Base-by-base conservation (phyloP, 2,113 vertebrate species). In the Glareola pratincola region DNA sequence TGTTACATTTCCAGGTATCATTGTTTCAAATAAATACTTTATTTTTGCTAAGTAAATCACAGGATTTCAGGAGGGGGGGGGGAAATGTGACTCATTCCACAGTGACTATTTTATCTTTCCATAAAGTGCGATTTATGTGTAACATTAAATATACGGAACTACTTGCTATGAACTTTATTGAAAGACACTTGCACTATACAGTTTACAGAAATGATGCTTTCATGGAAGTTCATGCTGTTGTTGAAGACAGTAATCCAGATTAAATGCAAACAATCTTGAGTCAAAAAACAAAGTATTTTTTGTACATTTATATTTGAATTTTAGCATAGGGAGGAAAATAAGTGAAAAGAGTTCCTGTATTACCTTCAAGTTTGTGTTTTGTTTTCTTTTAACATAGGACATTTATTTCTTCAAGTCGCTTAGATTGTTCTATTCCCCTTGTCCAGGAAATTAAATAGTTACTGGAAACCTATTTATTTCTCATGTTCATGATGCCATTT, bases 51-150 rank as follows among this genome's bases (percentile, higher is more conserved):
- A 92, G 32, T 71, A 45, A 74, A 57, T 92, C 12, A 10, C 8
- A 39, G 32, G 29, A 64, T 90, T 90, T 89, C 4, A 1, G 19
- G 17, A 11, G 9, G 39, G 1, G 9, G 39, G 1, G 0, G 1
- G 39, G 32, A 0, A 41, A 24, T 3, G 24, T 36, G 36, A 30
- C 15, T 79, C 13, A 63, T 90, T 95, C 48, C 71, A 63, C 14
- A 50, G 37, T 27, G 69, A 45, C 30, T 64, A 12, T 54, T 20
- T 75, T 75, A 45, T 30, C 8, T 92, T 91, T 64, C 57, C 62
- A 75, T 47, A 47, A 68, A 67, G 41, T 37, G 45, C 39, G 43
- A 79, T 75, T 82, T 85, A 66, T 77, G 9, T 67, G 21, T 39
- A 67, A 84, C 4, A 20, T 45, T 48, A 77, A 90, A 69, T 60